These are phyloP conservation scores for Pteromalus puparum DNA, from an alignment of 1,140 invertebrate species.

Conservation along the genomic window DNA sequence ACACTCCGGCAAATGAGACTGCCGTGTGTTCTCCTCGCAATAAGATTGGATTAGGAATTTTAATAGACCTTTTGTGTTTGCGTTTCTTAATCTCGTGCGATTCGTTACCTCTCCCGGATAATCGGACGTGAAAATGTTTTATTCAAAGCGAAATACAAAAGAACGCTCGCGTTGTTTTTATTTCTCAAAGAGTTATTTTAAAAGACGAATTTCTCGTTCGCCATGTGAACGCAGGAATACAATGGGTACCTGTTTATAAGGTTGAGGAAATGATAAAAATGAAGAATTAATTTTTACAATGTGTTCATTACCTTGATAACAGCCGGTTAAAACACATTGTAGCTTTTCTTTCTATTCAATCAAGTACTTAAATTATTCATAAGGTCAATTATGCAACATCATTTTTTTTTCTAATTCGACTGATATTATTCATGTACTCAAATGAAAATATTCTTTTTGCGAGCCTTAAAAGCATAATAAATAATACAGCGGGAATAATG, in stretches of 20 bases:
- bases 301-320: too few species aligned
- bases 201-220: neutral
- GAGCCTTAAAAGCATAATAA: neutral
- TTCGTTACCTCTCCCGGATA: neutral
- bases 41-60: neutral
- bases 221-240: too few species aligned
- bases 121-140: neutral
- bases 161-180: neutral
- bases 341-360: too few species aligned
- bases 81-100: neutral
- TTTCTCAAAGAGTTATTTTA: neutral
- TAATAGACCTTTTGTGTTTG: conserved; percentile 1
- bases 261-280: too few species aligned
- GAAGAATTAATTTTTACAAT: too few species aligned
- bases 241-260: too few species aligned
- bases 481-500: neutral
- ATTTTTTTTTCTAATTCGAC: neutral
- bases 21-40: neutral
- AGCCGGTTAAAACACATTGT: too few species aligned
- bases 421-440: neutral
- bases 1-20: neutral
- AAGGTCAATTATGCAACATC: neutral
- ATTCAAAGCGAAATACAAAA: neutral
- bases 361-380: neutral
- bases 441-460: neutral